Evolutionary conservation across 2,113 vertebrate species (phyloP), one percentile per base, ranked within the genome.

Genomic region (Nycticryphes semicollaris): DNA sequence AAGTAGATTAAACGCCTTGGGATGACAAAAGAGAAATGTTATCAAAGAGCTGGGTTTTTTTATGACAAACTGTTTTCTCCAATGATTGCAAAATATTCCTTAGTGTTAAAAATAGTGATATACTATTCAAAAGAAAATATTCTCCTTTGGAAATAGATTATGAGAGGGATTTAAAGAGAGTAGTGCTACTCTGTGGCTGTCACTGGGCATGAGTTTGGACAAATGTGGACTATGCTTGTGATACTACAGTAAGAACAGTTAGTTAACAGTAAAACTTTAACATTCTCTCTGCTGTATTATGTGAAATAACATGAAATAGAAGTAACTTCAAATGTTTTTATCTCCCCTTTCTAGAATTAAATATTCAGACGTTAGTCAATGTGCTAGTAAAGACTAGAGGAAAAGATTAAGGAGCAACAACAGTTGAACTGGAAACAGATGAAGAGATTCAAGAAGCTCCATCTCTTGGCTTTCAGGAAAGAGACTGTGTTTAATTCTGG

Each of bases 341-440:
- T 91, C 50, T 96, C 57, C 48, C 45, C 16, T 81, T 87, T 91
- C 31, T 84, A 97, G 96, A 91, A 68, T 19, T 96, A 75, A 90
- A 96, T 94, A 91, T 94, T 90, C 78, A 94, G 91, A 79, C 91
- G 15, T 81, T 92, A 22, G 90, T 93, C 53, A 93, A 93, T 50
- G 82, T 93, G 77, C 84, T 96, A 51, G 63, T 93, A 95, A 92
- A 90, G 89, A 81, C 79, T 25, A 92, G 76, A 96, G 73, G 89
- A 90, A 75, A 96, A 72, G 31, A 94, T 81, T 94, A 89, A 97
- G 85, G 41, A 93, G 54, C 33, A 74, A 37, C 64, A 89, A 28
- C 33, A 93, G 41, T 30, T 69, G 84, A 90, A 82, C 27, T 82
- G 83, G 66, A 86, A 92, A 78, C 67, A 69, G 59, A 48, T 57